Base-by-base conservation (phyloP, 2,888 invertebrate species). In the Exephanes ischioxanthus region DNA sequence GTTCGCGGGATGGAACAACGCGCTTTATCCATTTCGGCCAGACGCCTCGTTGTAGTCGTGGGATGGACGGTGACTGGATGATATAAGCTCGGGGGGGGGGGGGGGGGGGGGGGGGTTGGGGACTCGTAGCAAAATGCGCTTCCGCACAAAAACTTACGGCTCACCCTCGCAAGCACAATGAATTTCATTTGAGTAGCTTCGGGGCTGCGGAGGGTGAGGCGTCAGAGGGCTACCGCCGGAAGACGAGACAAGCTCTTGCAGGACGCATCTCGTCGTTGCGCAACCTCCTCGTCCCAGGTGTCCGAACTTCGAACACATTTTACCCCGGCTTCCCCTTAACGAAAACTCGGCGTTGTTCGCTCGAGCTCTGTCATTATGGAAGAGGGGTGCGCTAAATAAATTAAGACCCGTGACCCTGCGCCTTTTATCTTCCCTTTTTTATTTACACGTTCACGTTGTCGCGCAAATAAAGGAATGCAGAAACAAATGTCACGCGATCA, bases 221-320 rank as follows among this genome's bases (percentile, higher is more conserved):
- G 51, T 26, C 41, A 11, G 66, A 19, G 68, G 63, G 75, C 19
- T 66, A 61, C 70, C 33, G 72, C 41, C 41, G 61, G 58, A 81
- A 80, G 80, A 80, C 87, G 87, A 87, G 89, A 90, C 91, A 91
- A 92, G 89, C 92, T 91, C 92, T 91, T 92, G 90, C 91, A 92
- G 88, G 90, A 87, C 66, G 76, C 61, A 63, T 45, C 71, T 26
- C 77, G 61, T 78, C 77, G 61, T 61, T 22, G 26, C 78, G 66
- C 58, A 45, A 63, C 45, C 63, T 11, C 73, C 76, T n/a, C 63
- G 63, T 63, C 86, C 84, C 80, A 86, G 88, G 88, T 90, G 89
- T 90, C 89, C 89, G 90, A 92, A 92, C 90, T 91, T 91, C 87
- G 87, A 89, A 90, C 91, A 90, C 90, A 91, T 91, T 92, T 92